Conservation (phyloP, 1,140 invertebrate genomes). For the Paramacrobiotus metropolitanus region DNA sequence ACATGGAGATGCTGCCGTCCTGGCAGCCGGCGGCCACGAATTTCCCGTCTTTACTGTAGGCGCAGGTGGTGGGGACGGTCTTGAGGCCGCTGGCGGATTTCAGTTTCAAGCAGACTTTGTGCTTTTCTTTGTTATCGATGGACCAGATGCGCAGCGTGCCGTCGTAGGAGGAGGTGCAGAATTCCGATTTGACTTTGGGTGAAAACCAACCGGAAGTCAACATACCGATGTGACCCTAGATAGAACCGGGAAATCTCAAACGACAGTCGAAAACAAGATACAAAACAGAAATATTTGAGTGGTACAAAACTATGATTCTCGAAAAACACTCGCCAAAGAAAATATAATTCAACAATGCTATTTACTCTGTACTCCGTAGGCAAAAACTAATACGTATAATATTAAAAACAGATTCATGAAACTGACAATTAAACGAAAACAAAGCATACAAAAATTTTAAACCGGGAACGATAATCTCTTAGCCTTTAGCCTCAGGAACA, state of each 20-base stretch:
- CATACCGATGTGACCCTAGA: constrained; percentile 72
- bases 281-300: too few species aligned
- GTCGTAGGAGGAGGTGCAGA: constrained; percentile 78
- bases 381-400: too few species aligned
- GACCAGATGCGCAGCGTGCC: constrained; percentile 74
- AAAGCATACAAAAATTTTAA: too few species aligned
- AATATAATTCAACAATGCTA: too few species aligned
- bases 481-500: too few species aligned
- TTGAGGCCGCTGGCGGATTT: constrained; percentile 63
- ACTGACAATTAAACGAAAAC: too few species aligned
- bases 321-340: too few species aligned
- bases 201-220: constrained; percentile 80
- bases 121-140: constrained; percentile 38
- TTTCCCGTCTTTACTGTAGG: constrained; percentile 62
- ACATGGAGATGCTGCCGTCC: constrained; percentile 91
- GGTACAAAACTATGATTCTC: too few species aligned
- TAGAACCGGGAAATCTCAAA: too few species aligned
- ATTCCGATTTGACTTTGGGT: constrained; percentile 68
- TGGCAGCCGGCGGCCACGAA: constrained; percentile 67
- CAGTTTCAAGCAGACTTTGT: constrained; percentile 68
- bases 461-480: too few species aligned
- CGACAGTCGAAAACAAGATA: constrained; percentile 10
- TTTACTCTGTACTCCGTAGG: too few species aligned
- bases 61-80: constrained; percentile 58
- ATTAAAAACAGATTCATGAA: too few species aligned